phyloP scores from a whole-genome alignment of 2,888 invertebrate species.

The Amblyteles armatorius region DNA sequence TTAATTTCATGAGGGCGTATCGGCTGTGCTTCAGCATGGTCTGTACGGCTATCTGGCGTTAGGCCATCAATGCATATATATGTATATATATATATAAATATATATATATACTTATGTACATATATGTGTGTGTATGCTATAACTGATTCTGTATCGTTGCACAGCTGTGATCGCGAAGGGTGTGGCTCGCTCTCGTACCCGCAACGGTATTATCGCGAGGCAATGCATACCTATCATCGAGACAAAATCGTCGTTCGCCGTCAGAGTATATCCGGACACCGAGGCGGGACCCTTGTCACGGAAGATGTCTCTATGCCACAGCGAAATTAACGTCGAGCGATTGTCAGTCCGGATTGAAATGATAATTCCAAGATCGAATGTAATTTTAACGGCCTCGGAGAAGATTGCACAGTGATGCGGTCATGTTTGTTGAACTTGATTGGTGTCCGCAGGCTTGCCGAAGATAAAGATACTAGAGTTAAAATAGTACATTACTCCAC shows the following conservation, averaged over 20 bases:
- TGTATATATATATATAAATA: background rate
- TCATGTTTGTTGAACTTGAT: background rate
- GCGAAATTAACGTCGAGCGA: slow-evolving; percentile 8
- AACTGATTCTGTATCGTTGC: slow-evolving; percentile 56
- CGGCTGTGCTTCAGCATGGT: background rate
- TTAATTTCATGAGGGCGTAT: background rate
- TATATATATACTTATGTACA: background rate
- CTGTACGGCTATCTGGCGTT: background rate
- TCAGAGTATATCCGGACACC: slow-evolving; percentile 9
- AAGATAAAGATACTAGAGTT: background rate
- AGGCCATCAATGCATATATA: background rate
- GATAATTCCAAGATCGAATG: background rate
- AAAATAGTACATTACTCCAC: background rate
- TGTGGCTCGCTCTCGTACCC: slow-evolving; percentile 73
- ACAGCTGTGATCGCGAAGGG: slow-evolving; percentile 72
- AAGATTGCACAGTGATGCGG: background rate
- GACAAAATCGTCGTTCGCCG: slow-evolving; percentile 69
- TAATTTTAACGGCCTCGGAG: background rate
- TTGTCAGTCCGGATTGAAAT: background rate
- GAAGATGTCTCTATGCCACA: slow-evolving; percentile 28
- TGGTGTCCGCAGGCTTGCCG: background rate
- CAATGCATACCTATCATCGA: slow-evolving; percentile 78
- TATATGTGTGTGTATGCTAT: slow-evolving; percentile 10
- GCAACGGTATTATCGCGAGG: slow-evolving; percentile 82
- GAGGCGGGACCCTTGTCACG: slow-evolving; percentile 35